A percentile compares a stretch with the other conserved stretches of the same genome.
phyloP scores from a whole-genome alignment of 1,140 invertebrate species.

The Cydia strobilella region DNA sequence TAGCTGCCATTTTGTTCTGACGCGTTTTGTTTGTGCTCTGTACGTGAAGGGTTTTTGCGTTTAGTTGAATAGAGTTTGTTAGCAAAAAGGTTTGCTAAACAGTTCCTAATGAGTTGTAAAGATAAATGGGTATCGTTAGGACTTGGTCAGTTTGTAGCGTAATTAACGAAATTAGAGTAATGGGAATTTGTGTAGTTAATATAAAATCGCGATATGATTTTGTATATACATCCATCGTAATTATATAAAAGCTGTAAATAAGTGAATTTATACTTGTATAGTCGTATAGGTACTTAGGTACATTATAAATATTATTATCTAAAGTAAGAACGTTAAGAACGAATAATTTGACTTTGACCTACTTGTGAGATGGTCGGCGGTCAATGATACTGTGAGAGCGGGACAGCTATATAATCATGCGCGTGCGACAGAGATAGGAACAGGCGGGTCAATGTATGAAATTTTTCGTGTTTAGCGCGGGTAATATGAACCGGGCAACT shows the following conservation, averaged over 20 bases:
- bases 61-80: constrained; percentile 28
- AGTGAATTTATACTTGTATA: too few species aligned
- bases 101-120: constrained; percentile 33
- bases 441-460: too few species aligned
- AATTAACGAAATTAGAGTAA: constrained; percentile 1
- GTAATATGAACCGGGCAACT: not conserved
- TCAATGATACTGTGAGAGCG: too few species aligned
- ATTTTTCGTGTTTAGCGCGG: too few species aligned
- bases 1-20: constrained; percentile 57
- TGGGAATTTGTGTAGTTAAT: not conserved
- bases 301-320: too few species aligned
- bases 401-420: too few species aligned
- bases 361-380: too few species aligned
- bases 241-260: too few species aligned
- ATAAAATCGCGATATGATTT: not conserved
- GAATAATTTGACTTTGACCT: too few species aligned
- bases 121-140: constrained; percentile 17
- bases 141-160: constrained; percentile 25
- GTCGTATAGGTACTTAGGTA: too few species aligned
- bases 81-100: constrained; percentile 31
- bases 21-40: constrained; percentile 63
- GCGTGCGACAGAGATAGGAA: too few species aligned
- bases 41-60: constrained; percentile 57
- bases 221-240: not conserved
- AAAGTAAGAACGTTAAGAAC: too few species aligned